Evolutionary conservation across 2,113 vertebrate genomes (phyloP), one percentile per base, ranked within the genome.

Genomic region (Asarcornis scutulata): DNA sequence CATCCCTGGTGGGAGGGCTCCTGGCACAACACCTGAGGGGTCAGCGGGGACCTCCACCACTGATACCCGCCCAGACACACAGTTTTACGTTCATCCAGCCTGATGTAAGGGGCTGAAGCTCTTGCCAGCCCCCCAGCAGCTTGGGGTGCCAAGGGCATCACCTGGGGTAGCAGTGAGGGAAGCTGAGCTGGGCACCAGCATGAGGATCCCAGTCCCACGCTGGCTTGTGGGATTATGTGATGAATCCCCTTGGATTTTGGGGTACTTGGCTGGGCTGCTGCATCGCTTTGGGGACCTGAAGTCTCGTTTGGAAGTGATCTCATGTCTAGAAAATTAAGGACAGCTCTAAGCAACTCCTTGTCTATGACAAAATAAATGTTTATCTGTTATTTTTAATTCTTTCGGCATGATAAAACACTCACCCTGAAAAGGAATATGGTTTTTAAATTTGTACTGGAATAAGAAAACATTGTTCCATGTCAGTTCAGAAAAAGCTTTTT

Each of bases 391-490:
- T 86, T 93, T 86, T 88, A 31, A 34, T 34, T 91, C 75, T 95
- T 90, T 89, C 75, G 73, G 7, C 27, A 34, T 59, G 21, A 40
- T 36, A 40, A 79, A 75, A 53, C 86, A 32, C 62, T 75, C 63
- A 90, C 13, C 77, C 62, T 92, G 74, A 95, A 80, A 89, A 94
- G 72, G 31, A 89, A 53, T 12, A 77, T 1, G 2, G 42, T 66
- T 90, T 64, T 86, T 46, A 69, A 46, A 53, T 91, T 95, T 86
- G 25, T 67, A 40, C 92, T 83, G 48, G 93, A 88, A 87, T 58
- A n/a, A 80, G 58, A 76, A 78, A 91, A 56, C 42, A 44, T 34
- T 89, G 31, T 60, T 72, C 27, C 73, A 17, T 91, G 62, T 64
- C 36, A 34, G 26, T 38, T 94, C 52, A 50, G 74, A 69, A 86